A percentile compares a stretch with the other conserved stretches of the same genome.
These are phyloP conservation scores for Oriolus oriolus DNA, from an alignment of 2,113 vertebrate genomes.

Conservation along the genomic window DNA sequence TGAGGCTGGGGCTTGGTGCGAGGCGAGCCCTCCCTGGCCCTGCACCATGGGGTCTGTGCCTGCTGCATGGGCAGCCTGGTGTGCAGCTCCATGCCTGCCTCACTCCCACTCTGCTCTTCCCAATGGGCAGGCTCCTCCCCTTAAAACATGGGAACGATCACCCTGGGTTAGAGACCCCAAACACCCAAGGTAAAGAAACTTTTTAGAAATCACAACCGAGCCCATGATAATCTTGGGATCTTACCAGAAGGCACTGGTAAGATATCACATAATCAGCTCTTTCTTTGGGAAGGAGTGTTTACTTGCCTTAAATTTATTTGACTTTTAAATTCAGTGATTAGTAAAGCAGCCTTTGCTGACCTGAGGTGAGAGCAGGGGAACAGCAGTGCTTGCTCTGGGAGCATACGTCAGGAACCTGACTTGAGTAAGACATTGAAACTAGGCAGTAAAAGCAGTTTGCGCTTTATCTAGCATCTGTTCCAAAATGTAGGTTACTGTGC, in stretches of 20 bases:
- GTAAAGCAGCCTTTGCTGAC: background rate
- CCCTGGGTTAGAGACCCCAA: background rate
- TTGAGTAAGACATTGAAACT: background rate
- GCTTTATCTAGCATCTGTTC: background rate
- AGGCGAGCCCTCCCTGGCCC: background rate
- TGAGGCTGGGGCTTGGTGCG: background rate
- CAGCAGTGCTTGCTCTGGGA: background rate
- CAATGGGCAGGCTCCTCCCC: rapidly evolving
- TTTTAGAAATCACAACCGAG: background rate
- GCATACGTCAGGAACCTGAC: background rate
- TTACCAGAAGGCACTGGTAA: background rate
- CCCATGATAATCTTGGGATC: background rate
- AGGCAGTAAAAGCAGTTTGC: background rate
- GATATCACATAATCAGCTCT: background rate
- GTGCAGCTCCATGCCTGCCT: background rate
- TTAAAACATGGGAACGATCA: background rate
- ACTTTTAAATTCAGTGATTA: background rate
- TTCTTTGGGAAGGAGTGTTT: background rate
- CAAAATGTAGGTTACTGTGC: background rate
- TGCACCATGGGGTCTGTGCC: rapidly evolving
- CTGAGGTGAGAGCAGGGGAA: background rate
- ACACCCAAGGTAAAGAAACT: background rate
- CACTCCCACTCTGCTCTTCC: rapidly evolving
- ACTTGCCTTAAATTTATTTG: background rate
- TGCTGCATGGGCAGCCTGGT: background rate